phyloP scores from a whole-genome alignment of 2,888 invertebrate species.

The Mellilla xanthometata region DNA sequence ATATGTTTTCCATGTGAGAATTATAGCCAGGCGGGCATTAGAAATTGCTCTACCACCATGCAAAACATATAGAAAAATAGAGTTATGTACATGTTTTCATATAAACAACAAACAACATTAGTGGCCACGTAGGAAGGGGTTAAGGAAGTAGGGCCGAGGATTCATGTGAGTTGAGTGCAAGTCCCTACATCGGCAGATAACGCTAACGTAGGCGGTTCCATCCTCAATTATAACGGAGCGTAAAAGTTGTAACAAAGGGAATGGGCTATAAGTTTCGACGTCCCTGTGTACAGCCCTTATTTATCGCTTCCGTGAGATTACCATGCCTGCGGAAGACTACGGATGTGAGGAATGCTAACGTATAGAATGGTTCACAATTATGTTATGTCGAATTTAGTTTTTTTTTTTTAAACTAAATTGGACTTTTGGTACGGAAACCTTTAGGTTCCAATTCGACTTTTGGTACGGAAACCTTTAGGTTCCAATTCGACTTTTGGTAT shows the following conservation, averaged over 20 bases:
- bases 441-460: too few species aligned
- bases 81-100: too few species aligned
- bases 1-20: too few species aligned
- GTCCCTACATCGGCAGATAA: slow-evolving; percentile 28
- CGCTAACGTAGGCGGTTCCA: slow-evolving; percentile 17
- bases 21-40: too few species aligned
- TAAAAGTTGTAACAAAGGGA: slow-evolving; percentile 56
- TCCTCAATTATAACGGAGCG: slow-evolving; percentile 52
- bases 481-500: too few species aligned
- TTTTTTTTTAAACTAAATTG: too few species aligned
- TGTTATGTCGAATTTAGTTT: too few species aligned
- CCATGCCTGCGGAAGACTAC: slow-evolving; percentile 36
- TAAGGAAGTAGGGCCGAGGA: slow-evolving; percentile 14
- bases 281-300: slow-evolving; percentile 45
- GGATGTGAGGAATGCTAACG: slow-evolving; percentile 2
- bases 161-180: slow-evolving; percentile 23
- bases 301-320: slow-evolving; percentile 58
- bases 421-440: too few species aligned
- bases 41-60: too few species aligned
- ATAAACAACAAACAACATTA: not conserved
- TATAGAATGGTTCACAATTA: slow-evolving; percentile 1
- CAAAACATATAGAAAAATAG: too few species aligned
- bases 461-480: too few species aligned
- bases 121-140: not conserved
- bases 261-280: slow-evolving; percentile 48